These are phyloP conservation scores for Chelonus insularis DNA, from an alignment of 1,140 invertebrate genomes.

Conservation along the genomic window DNA sequence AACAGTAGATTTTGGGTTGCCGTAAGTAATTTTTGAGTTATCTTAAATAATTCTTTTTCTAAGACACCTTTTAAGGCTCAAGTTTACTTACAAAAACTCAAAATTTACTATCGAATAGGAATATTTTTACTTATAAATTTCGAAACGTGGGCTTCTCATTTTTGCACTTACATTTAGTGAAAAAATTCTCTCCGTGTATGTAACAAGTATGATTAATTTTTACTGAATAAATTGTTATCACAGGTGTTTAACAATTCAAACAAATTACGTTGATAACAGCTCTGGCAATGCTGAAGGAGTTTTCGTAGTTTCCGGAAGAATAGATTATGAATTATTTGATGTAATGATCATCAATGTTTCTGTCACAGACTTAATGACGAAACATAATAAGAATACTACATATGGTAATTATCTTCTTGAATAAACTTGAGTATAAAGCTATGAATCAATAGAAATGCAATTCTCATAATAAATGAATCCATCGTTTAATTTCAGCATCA, in stretches of 20 bases:
- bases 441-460: not conserved
- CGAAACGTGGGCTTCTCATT: too few species aligned
- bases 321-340: constrained; percentile 37
- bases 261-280: constrained; percentile 21
- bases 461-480: too few species aligned
- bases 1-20: too few species aligned
- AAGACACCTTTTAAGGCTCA: too few species aligned
- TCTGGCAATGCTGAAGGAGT: constrained; percentile 22
- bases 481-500: constrained; percentile 25
- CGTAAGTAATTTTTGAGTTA: too few species aligned
- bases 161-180: too few species aligned
- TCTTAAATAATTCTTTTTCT: too few species aligned
- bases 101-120: too few species aligned
- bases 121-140: too few species aligned
- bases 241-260: constrained; percentile 27
- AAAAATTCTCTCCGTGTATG: too few species aligned
- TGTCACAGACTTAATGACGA: constrained; percentile 32
- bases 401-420: constrained; percentile 21
- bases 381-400: constrained; percentile 32
- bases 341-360: constrained; percentile 30
- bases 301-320: constrained; percentile 25
- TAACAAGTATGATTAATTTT: not conserved
- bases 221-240: too few species aligned
- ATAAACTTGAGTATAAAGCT: not conserved
- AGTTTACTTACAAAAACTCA: too few species aligned